phyloP scores from a whole-genome alignment of 2,888 invertebrate species.

The Chrysina gloriosa region DNA sequence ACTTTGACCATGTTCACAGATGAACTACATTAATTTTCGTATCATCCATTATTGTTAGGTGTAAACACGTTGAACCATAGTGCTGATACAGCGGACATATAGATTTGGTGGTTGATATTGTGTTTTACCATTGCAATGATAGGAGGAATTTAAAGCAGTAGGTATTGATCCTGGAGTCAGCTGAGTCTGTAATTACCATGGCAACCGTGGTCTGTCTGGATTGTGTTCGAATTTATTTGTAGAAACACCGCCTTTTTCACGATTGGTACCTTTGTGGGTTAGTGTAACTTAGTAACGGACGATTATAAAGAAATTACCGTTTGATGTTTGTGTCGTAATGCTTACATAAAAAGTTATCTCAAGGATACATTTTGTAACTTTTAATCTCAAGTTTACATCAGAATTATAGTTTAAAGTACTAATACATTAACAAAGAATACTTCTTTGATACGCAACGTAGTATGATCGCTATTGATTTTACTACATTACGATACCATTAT shows the following conservation, averaged over 20 bases:
- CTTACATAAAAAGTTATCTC: no score
- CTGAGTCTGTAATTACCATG: constrained; percentile 45
- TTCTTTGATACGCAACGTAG: no score
- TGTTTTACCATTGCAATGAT: constrained; percentile 17
- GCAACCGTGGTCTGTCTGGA: constrained; percentile 45
- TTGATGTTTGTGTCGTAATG: no score
- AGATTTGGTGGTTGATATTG: background rate
- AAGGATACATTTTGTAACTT: no score
- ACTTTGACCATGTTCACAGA: background rate
- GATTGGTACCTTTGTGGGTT: background rate
- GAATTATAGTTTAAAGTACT: no score
- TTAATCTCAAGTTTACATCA: no score
- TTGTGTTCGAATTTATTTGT: constrained; percentile 41
- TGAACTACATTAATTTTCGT: background rate
- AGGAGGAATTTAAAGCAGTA: constrained; percentile 32
- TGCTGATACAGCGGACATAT: no score
- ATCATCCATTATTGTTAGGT: no score
- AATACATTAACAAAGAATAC: no score
- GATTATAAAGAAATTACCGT: background rate
- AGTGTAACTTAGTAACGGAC: background rate
- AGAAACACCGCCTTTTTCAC: constrained; percentile 7
- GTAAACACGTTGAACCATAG: no score
- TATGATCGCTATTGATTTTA: no score
- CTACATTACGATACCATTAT: no score
- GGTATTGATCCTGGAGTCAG: constrained; percentile 42